phyloP scores from a whole-genome alignment of 2,113 vertebrate genomes.

The Tupaia chinensis region DNA sequence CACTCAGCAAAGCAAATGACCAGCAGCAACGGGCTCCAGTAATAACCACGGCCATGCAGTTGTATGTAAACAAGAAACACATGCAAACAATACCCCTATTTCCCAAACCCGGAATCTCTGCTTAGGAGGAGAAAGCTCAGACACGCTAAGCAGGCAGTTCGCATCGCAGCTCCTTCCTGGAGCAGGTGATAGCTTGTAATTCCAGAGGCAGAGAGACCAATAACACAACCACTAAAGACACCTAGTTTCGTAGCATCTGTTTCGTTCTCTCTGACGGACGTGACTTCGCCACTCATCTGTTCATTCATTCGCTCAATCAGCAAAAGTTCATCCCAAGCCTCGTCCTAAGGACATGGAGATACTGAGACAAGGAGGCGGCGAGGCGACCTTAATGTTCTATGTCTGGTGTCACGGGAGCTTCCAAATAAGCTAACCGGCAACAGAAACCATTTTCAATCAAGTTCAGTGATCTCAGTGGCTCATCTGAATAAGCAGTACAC shows the following conservation, averaged over 20 bases:
- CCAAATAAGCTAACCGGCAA: background rate
- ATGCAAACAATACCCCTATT: conserved; percentile 21
- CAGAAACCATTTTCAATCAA: conserved; percentile 1
- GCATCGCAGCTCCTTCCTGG: conserved; percentile 70
- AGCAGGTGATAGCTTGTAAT: conserved; percentile 53
- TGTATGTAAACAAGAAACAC: conserved; percentile 76
- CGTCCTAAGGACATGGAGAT: background rate
- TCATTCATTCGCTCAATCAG: background rate
- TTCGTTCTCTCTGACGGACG: conserved; percentile 75
- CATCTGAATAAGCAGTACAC: background rate
- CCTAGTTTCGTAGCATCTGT: conserved; percentile 69
- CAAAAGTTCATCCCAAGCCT: background rate
- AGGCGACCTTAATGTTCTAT: rapidly evolving
- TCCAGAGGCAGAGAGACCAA: conserved; percentile 44
- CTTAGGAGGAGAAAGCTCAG: conserved; percentile 65
- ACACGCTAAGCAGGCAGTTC: conserved; percentile 60
- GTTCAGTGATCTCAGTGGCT: background rate
- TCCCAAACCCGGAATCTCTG: conserved; percentile 75
- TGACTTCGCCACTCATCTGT: conserved; percentile 17
- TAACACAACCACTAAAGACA: conserved; percentile 65
- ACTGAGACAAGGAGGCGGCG: too few relatives aligned
- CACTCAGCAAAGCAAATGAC: conserved; percentile 79
- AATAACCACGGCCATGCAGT: conserved; percentile 75
- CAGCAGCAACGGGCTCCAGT: conserved; percentile 81
- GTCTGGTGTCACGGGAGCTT: background rate